Percentiles rank a stretch among this genome's conserved stretches.
Evolutionary conservation across 2,888 invertebrate species (phyloP).

Genomic region (Acanthococcus lagerstroemiae): DNA sequence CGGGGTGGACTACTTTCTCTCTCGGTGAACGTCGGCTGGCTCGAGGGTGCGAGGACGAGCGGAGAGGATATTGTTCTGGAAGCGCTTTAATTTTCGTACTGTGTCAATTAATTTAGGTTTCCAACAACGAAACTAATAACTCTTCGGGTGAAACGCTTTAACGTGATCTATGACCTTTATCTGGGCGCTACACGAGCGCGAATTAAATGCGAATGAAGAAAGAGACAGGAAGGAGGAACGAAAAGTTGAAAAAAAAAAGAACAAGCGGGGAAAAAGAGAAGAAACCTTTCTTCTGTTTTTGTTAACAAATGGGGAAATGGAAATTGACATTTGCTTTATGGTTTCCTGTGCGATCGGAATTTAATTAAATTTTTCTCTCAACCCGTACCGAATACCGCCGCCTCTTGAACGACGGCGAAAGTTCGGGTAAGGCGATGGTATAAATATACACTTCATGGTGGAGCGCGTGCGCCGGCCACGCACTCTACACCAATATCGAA

Average conservation of each 20-base stretch:
- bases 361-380: slow-evolving; percentile 18
- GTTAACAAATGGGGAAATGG: slow-evolving; percentile 8
- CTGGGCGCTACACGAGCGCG: not conserved
- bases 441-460: no score
- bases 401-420: no score
- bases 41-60: no score
- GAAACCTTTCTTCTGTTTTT: slow-evolving; percentile 8
- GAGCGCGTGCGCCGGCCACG: no score
- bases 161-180: slow-evolving; percentile 8
- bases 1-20: no score
- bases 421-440: no score
- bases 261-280: not conserved
- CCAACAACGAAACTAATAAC: slow-evolving; percentile 5
- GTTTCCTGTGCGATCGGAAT: slow-evolving; percentile 7
- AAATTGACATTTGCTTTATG: slow-evolving; percentile 16
- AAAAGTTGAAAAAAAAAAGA: not conserved
- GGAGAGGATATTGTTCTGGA: not conserved
- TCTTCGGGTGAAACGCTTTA: not conserved
- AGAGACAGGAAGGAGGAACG: not conserved
- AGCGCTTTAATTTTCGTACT: not conserved
- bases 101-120: slow-evolving; percentile 7
- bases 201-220: not conserved
- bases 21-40: no score
- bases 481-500: no score
- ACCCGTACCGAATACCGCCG: no score